These are phyloP conservation scores for Exephanes ischioxanthus DNA, from an alignment of 2,888 invertebrate species.

Conservation along the genomic window DNA sequence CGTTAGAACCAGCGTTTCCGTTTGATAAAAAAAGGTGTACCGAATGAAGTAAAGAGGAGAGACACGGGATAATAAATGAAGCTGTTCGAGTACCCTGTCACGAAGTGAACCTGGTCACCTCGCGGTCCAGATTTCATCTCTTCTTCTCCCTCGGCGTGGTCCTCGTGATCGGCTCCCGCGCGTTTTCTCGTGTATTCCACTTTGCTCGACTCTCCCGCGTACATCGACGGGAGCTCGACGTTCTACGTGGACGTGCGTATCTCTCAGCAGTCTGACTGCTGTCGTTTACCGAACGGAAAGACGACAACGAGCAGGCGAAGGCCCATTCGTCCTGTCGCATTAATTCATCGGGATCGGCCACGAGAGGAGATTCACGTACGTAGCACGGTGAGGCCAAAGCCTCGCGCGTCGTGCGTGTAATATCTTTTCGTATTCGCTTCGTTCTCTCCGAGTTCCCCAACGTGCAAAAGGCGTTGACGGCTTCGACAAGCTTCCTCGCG, in stretches of 20 bases:
- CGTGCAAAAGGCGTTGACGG: constrained; percentile 60
- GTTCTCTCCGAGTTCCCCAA: constrained; percentile 3
- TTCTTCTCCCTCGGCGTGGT: constrained; percentile 2
- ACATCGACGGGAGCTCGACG: constrained; percentile 24
- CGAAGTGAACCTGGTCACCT: constrained; percentile 44
- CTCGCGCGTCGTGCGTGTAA: neutral
- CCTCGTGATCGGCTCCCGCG: neutral
- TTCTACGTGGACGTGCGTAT: constrained; percentile 42
- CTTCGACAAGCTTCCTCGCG: constrained; percentile 55
- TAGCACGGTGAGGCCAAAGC: constrained; percentile 24
- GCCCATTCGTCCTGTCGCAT: constrained; percentile 62
- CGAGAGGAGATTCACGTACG: constrained; percentile 16
- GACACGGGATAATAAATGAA: constrained; percentile 61
- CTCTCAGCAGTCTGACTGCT: constrained; percentile 64
- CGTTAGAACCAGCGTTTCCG: constrained; percentile 47
- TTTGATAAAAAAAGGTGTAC: constrained; percentile 34
- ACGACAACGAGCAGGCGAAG: constrained; percentile 59
- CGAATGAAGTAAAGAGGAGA: constrained; percentile 12
- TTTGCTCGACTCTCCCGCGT: constrained; percentile 1
- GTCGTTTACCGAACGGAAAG: constrained; percentile 57
- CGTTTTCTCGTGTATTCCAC: neutral
- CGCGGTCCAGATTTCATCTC: constrained; percentile 62
- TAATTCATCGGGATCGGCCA: constrained; percentile 64
- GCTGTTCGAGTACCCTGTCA: constrained; percentile 48
- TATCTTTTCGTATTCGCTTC: constrained; percentile 25